Evolutionary conservation across 2,113 vertebrate genomes (phyloP).

Genomic region (Lycaon pictus): DNA sequence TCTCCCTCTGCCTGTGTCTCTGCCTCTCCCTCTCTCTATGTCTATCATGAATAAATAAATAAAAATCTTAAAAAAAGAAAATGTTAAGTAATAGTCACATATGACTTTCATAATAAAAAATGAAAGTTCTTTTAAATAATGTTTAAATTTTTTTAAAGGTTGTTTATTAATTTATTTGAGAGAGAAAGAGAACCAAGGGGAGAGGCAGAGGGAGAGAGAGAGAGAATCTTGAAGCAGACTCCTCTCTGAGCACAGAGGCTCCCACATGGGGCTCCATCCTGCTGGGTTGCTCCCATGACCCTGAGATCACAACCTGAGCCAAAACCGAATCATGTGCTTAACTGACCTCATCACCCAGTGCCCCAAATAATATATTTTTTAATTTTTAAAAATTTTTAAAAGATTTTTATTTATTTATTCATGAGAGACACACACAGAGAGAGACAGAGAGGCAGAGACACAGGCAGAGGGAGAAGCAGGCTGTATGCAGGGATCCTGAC

Average conservation of each 20-base stretch:
- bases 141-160: not conserved
- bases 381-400: no score
- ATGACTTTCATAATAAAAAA: not conserved
- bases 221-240: not conserved
- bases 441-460: no score
- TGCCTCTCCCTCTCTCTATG: no score
- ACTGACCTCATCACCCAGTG: not conserved
- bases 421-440: no score
- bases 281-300: not conserved
- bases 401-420: no score
- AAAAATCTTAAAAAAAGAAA: not conserved
- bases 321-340: not conserved
- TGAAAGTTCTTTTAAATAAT: not conserved
- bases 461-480: no score
- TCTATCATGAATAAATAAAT: no score
- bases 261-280: not conserved
- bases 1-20: no score
- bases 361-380: not conserved
- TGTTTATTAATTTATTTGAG: not conserved
- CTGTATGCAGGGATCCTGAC: no score
- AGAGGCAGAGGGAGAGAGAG: not conserved
- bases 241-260: not conserved
- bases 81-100: not conserved
- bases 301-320: not conserved
- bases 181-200: no score